Percentiles rank a stretch among this genome's conserved stretches.
Conservation (phyloP, 2,888 invertebrate genomes). For the Apodemia mormo region DNA sequence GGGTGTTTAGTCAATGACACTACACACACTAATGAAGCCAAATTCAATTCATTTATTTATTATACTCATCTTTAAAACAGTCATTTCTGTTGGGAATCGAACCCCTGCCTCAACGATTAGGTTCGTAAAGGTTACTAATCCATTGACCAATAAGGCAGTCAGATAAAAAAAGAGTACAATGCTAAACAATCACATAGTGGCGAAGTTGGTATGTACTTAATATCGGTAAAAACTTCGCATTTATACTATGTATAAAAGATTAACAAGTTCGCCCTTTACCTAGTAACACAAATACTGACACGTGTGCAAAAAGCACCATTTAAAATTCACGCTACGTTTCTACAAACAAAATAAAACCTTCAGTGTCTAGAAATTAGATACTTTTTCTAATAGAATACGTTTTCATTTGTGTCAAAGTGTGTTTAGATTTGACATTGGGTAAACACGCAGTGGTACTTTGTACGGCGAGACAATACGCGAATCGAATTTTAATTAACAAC, state of each 20-base stretch:
- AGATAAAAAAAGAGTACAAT: too few relatives aligned
- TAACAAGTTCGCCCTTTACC: slow-evolving; percentile 71
- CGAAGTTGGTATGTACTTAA: too few relatives aligned
- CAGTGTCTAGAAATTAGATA: slow-evolving; percentile 39
- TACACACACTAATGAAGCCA: too few relatives aligned
- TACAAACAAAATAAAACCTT: slow-evolving; percentile 44
- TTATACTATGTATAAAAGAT: slow-evolving; percentile 12
- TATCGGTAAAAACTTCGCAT: not conserved
- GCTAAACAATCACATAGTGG: too few relatives aligned
- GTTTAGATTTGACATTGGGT: slow-evolving; percentile 69
- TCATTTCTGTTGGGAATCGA: too few relatives aligned
- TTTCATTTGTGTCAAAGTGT: slow-evolving; percentile 45
- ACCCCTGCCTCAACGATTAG: too few relatives aligned
- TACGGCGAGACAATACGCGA: slow-evolving; percentile 58
- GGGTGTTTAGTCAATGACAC: too few relatives aligned
- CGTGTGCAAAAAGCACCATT: slow-evolving; percentile 53
- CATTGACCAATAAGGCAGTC: too few relatives aligned
- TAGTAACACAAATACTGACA: slow-evolving; percentile 66
- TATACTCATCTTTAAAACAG: too few relatives aligned
- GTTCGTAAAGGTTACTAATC: too few relatives aligned
- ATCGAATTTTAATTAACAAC: slow-evolving; percentile 56
- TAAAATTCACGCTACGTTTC: slow-evolving; percentile 37
- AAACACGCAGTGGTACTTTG: slow-evolving; percentile 28
- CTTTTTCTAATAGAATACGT: slow-evolving; percentile 39
- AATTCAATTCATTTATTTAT: too few relatives aligned